phyloP scores from a whole-genome alignment of 1,140 invertebrate genomes.

The Lucilia sericata region DNA sequence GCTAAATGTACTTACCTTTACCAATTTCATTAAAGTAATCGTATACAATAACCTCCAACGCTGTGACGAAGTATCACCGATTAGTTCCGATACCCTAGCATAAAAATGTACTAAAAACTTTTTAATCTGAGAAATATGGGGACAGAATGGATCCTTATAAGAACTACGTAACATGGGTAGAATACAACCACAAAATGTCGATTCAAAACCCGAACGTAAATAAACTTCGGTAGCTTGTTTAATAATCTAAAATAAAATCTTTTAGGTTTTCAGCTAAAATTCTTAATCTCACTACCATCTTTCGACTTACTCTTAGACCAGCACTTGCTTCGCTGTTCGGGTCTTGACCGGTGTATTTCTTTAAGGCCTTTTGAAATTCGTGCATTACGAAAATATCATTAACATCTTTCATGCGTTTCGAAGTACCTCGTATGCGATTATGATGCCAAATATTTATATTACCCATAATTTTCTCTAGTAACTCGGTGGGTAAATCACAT shows the following conservation, averaged over 20 bases:
- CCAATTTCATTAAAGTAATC: conserved; percentile 43
- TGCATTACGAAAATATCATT: conserved; percentile 46
- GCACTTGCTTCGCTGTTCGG: conserved; percentile 40
- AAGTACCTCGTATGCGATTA: conserved; percentile 47
- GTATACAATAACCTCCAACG: conserved; percentile 27
- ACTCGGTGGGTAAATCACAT: conserved; percentile 66
- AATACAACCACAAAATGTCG: conserved; percentile 46
- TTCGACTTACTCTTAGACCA: background rate
- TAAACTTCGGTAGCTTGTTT: conserved; percentile 44
- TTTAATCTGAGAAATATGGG: conserved; percentile 41
- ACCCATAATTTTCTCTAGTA: conserved; percentile 46
- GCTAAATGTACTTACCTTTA: conserved; percentile 37
- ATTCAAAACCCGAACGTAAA: conserved; percentile 45
- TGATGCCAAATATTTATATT: conserved; percentile 49
- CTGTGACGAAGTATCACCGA: conserved; percentile 44
- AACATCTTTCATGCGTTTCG: conserved; percentile 44
- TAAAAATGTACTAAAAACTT: conserved; percentile 47
- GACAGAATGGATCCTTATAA: conserved; percentile 47
- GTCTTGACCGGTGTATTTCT: background rate
- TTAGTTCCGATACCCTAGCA: conserved; percentile 39
- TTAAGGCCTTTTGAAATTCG: conserved; percentile 42
- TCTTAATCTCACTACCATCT: too few relatives aligned
- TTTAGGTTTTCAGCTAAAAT: too few relatives aligned
- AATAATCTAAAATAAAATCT: conserved; percentile 41
- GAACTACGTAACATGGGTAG: conserved; percentile 47